Percentiles rank a stretch among this genome's conserved stretches.
Evolutionary conservation across 2,797 vertebrate species (phyloP).

Genomic region (Menidia menidia): DNA sequence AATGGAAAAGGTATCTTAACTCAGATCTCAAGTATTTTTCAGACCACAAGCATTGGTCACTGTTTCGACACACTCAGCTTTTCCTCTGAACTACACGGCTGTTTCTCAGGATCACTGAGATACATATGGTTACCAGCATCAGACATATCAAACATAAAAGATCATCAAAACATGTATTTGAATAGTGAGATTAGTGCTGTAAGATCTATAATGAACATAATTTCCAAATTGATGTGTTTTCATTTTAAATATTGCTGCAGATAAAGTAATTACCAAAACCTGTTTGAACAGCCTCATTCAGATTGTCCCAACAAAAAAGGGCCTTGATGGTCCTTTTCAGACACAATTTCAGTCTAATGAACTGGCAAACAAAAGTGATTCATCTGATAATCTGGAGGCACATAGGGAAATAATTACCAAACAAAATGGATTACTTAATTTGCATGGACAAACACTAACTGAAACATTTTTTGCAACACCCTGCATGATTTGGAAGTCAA

Average conservation of each 20-base stretch:
- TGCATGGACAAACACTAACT: no score
- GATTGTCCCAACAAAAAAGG: neutral
- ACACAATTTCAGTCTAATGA: neutral
- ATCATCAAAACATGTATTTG: no score
- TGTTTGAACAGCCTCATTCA: neutral
- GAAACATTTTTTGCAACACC: no score
- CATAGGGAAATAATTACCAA: no score
- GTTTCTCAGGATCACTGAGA: neutral
- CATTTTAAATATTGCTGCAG: neutral
- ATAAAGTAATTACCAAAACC: neutral
- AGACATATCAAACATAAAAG: no score
- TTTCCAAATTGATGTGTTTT: neutral
- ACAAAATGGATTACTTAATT: no score
- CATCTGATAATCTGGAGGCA: no score
- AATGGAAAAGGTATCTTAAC: slow-evolving; percentile 11
- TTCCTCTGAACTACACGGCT: neutral
- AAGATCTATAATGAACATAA: no score
- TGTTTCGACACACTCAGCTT: neutral
- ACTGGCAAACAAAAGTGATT: neutral
- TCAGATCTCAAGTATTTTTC: neutral
- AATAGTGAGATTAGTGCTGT: no score
- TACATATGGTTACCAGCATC: no score
- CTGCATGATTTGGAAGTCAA: no score
- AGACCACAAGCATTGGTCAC: neutral
- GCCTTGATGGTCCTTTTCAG: neutral